Percentiles rank a stretch among this genome's conserved stretches.
phyloP scores from a whole-genome alignment of 2,888 invertebrate species.

The Vanessa cardui region DNA sequence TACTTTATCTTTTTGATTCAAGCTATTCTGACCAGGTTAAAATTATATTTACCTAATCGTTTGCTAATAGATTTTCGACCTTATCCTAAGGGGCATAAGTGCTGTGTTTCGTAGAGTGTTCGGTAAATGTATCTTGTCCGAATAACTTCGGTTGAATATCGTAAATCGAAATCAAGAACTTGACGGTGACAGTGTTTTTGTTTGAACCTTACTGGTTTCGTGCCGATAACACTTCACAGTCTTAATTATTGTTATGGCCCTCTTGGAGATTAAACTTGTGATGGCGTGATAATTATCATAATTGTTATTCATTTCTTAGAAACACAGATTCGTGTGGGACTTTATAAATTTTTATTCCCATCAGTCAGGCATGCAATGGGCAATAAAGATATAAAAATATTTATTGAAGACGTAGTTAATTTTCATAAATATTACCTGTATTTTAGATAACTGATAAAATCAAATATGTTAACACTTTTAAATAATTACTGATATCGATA shows the following conservation, averaged over 20 bases:
- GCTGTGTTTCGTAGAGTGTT: slow-evolving; percentile 4
- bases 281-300: slow-evolving; percentile 74
- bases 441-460: neutral
- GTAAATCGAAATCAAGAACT: slow-evolving; percentile 70
- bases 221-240: slow-evolving; percentile 70
- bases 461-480: neutral
- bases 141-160: slow-evolving; percentile 51
- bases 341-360: slow-evolving; percentile 43
- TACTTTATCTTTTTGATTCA: slow-evolving; percentile 61
- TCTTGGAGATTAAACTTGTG: slow-evolving; percentile 60
- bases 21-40: slow-evolving; percentile 32
- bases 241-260: slow-evolving; percentile 73
- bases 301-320: slow-evolving; percentile 68
- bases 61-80: slow-evolving; percentile 32
- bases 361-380: slow-evolving; percentile 29
- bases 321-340: slow-evolving; percentile 46
- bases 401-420: slow-evolving; percentile 33
- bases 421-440: slow-evolving; percentile 5
- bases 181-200: slow-evolving; percentile 67
- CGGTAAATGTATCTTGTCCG: slow-evolving; percentile 42
- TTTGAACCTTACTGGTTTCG: slow-evolving; percentile 74
- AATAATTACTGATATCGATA: neutral
- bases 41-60: slow-evolving; percentile 7
- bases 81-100: slow-evolving; percentile 15
- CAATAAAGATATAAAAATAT: slow-evolving; percentile 42